Percentiles rank a stretch among this genome's conserved stretches.
phyloP scores from a whole-genome alignment of 2,113 vertebrate species.

The Toxostoma redivivum region DNA sequence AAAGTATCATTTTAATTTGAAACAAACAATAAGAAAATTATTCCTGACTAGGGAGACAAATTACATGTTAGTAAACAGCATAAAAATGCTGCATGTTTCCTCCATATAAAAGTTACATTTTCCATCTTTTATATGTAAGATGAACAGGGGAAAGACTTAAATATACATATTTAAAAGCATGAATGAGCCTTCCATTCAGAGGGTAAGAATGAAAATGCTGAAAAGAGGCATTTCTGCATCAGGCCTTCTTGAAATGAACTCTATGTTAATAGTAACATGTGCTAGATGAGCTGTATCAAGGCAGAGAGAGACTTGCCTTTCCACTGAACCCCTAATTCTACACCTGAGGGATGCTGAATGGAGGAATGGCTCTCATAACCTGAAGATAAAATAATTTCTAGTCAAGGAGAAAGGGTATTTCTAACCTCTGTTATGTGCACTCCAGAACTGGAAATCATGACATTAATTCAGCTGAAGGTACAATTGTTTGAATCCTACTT shows the following conservation, averaged over 20 bases:
- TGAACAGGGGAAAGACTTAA: background rate
- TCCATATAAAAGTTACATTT: background rate
- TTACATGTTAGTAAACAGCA: background rate
- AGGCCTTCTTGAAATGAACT: background rate
- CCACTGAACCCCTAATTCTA: background rate
- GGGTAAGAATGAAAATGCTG: background rate
- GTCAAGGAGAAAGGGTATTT: background rate
- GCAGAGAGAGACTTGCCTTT: background rate
- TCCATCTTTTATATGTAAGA: background rate
- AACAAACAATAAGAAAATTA: background rate
- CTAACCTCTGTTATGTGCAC: fast-evolving
- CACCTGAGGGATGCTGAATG: background rate
- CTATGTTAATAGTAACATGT: background rate
- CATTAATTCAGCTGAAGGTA: background rate
- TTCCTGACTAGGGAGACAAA: background rate
- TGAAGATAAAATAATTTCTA: background rate
- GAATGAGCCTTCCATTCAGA: background rate
- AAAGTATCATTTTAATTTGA: background rate
- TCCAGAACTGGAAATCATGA: background rate
- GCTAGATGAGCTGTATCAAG: background rate
- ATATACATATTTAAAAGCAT: background rate
- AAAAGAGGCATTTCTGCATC: background rate
- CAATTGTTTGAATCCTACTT: background rate
- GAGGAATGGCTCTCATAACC: background rate
- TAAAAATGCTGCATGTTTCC: background rate